Percentiles rank a stretch among this genome's conserved stretches.
Evolutionary conservation across 2,888 invertebrate genomes (phyloP).

Genomic region (Lepidocyrtoides sp.): DNA sequence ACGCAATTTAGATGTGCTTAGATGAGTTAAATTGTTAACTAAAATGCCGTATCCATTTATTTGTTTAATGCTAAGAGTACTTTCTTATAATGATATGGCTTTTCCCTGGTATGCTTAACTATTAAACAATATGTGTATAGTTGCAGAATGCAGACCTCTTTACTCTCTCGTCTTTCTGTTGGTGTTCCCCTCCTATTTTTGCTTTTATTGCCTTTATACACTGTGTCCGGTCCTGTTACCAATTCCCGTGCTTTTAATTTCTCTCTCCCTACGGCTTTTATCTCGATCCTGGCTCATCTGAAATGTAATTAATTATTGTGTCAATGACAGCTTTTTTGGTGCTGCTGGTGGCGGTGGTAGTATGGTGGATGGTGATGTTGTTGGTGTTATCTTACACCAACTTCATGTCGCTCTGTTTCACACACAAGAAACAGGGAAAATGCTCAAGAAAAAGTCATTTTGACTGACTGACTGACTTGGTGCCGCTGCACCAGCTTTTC

Average conservation of each 20-base stretch:
- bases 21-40: background rate
- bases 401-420: conserved; percentile 76
- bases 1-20: no score
- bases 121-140: background rate
- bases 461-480: conserved; percentile 42
- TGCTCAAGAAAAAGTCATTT: conserved; percentile 62
- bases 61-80: no score
- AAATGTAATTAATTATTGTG: conserved; percentile 83
- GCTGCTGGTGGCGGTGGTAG: conserved; percentile 35
- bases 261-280: conserved; percentile 77
- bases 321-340: conserved; percentile 80
- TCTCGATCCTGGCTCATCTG: conserved; percentile 82
- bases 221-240: conserved; percentile 34
- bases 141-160: background rate
- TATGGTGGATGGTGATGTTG: conserved; percentile 33
- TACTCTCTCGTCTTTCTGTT: background rate
- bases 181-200: conserved; percentile 20
- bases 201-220: conserved; percentile 14
- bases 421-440: conserved; percentile 23
- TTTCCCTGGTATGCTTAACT: no score
- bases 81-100: no score
- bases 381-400: conserved; percentile 79
- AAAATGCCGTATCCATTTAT: background rate
- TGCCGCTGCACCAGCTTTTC: background rate
- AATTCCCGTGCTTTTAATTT: conserved; percentile 57